Evolutionary conservation across 2,888 invertebrate genomes (phyloP), one percentile per base, ranked within the genome.

Genomic region (Noctua janthe): DNA sequence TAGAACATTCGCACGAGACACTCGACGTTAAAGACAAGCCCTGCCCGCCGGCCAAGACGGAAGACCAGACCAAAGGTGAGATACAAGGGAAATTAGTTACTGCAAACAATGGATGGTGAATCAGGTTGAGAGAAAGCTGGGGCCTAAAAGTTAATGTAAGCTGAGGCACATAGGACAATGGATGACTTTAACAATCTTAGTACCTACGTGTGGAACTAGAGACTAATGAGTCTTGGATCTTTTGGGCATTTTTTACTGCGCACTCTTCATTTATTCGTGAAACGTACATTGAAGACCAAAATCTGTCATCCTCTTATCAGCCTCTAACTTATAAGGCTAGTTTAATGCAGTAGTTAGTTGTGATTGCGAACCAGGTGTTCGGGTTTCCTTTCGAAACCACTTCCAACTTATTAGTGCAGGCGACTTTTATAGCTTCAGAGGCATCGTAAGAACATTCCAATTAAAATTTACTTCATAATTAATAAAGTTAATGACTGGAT

Each of bases 1-100:
- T 97, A 54, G 97, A 97, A 93, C 96, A 97, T 92, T 96, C 96
- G 69, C 97, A 97, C 90, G 97, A 97, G 91, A 92, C 94, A n/a
- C 92, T 97, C 47, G 97, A 96, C 78, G 91, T 93, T 66, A 94
- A 96, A 91, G 95, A 95, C 85, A 95, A 95, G 90, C 91, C 93
- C 43, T 92, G 92, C 90, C 94, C 95, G 47, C 90, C 92, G 90
- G 93, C 92, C 78, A 95, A 94, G 89, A 91, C 94, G 87, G 95
- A 95, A 81, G 96, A 96, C 91, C 94, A 94, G 90, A 94, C 96
- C 95, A 97, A 97, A 97, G 97, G 97, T 97, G 91, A 92, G 92
- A 85, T 85, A 81, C 79, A 78, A 72, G 35, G 67, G 83, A 88
- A 88, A 85, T 90, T 89, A 80, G 84, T 80, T 87, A 82, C 82